phyloP scores from a whole-genome alignment of 1,140 invertebrate species.

The Doryteuthis pealeii region DNA sequence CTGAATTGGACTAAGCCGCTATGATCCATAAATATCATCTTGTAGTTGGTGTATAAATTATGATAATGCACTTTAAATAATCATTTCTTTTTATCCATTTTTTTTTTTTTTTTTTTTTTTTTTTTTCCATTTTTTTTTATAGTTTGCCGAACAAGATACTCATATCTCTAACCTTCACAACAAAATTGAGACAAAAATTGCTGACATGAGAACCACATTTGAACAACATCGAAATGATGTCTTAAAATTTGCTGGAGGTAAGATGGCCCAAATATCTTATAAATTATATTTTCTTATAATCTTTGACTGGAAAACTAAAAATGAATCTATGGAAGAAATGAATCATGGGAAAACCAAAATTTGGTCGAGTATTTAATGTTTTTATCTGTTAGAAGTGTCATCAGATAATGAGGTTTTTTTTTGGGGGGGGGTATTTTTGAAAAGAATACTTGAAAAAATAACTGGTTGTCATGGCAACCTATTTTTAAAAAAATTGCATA shows the following conservation, averaged over 20 bases:
- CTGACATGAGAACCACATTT: slow-evolving; percentile 52
- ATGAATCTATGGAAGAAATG: background rate
- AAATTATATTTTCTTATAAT: background rate
- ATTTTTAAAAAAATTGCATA: too few relatives aligned
- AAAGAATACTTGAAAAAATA: background rate
- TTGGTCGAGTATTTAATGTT: background rate
- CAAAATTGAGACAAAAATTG: slow-evolving; percentile 56
- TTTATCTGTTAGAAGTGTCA: background rate
- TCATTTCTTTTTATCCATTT: background rate
- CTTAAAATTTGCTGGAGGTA: slow-evolving; percentile 53
- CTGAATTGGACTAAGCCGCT: too few relatives aligned
- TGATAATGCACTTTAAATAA: background rate
- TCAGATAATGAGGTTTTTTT: background rate
- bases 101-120: background rate
- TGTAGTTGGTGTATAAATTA: too few relatives aligned
- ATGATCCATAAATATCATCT: too few relatives aligned
- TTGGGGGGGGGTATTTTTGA: background rate
- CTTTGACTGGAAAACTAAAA: background rate
- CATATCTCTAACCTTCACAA: slow-evolving; percentile 50
- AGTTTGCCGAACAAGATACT: slow-evolving; percentile 54
- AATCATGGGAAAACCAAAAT: background rate
- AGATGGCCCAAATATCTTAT: background rate
- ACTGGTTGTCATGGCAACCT: too few relatives aligned
- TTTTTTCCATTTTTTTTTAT: slow-evolving; percentile 13
- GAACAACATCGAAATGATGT: slow-evolving; percentile 58